Conservation (phyloP, 2,797 vertebrate species). For the Myotis daubentonii region DNA sequence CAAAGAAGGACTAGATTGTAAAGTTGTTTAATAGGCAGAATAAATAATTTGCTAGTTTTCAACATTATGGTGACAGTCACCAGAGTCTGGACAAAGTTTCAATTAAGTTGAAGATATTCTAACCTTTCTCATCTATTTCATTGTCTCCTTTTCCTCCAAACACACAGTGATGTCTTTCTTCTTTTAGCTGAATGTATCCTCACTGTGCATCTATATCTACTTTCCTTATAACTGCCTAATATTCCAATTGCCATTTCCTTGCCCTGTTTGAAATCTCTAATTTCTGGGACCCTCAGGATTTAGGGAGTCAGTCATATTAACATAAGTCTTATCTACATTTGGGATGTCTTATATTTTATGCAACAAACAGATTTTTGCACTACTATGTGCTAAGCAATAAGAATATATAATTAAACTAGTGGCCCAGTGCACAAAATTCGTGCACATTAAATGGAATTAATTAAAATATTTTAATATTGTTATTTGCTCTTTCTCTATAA, state of each 20-base stretch:
- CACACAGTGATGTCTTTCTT: background rate
- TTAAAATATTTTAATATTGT: no score
- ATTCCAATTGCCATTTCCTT: background rate
- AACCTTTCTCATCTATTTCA: background rate
- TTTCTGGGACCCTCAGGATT: background rate
- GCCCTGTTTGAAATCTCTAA: background rate
- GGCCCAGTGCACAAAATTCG: no score
- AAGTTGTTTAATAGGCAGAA: background rate
- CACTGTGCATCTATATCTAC: background rate
- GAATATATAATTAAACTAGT: background rate
- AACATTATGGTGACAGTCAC: background rate
- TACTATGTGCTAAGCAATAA: background rate
- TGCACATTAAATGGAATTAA: no score
- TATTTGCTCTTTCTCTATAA: no score
- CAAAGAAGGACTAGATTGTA: background rate
- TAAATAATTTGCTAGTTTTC: background rate
- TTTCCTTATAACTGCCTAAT: background rate
- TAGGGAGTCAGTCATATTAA: background rate
- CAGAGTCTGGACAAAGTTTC: background rate
- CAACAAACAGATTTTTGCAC: background rate
- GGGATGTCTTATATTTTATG: background rate
- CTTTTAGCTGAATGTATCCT: background rate
- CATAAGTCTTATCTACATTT: background rate
- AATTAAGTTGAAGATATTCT: background rate
- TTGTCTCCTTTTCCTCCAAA: background rate